Percentiles rank a stretch among this genome's conserved stretches.
phyloP scores from a whole-genome alignment of 2,797 vertebrate genomes.

The Clarias platycephalus region DNA sequence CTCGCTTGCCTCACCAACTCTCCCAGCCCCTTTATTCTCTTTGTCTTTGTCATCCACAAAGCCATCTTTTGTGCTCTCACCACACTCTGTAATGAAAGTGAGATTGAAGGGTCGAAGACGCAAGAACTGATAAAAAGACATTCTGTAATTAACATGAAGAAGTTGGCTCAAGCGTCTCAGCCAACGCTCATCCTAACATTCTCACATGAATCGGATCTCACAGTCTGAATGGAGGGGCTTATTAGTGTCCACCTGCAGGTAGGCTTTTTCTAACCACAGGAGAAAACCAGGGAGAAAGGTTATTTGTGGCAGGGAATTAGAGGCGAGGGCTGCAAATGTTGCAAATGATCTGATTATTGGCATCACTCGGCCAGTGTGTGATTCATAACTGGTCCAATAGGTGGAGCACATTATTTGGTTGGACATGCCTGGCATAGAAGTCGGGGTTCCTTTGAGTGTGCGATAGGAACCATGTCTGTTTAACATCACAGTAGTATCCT shows the following conservation, averaged over 20 bases:
- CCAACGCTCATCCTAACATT: slow-evolving; percentile 34
- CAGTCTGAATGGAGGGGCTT: slow-evolving; percentile 58
- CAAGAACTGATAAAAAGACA: slow-evolving; percentile 90
- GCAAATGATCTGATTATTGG: neutral
- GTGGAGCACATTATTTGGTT: neutral
- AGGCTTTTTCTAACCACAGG: slow-evolving; percentile 70
- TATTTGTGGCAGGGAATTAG: slow-evolving; percentile 32
- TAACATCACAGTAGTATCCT: neutral
- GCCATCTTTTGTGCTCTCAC: slow-evolving; percentile 85
- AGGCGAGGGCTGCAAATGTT: neutral
- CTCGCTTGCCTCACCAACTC: slow-evolving; percentile 15
- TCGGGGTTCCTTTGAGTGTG: neutral
- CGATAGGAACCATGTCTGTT: neutral
- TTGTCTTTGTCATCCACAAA: slow-evolving; percentile 66
- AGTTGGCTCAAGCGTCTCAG: slow-evolving; percentile 63
- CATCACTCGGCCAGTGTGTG: neutral
- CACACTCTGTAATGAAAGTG: slow-evolving; percentile 82
- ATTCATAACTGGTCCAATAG: neutral
- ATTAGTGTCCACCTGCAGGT: slow-evolving; percentile 73
- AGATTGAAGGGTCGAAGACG: slow-evolving; percentile 91
- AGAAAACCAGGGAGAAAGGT: slow-evolving; percentile 45
- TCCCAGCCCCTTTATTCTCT: slow-evolving; percentile 24
- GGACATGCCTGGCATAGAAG: neutral
- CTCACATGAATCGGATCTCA: slow-evolving; percentile 52
- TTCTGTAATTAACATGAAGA: slow-evolving; percentile 92